Base-by-base conservation (phyloP, 2,113 vertebrate genomes). In the Brachyhypopomus gauderio region DNA sequence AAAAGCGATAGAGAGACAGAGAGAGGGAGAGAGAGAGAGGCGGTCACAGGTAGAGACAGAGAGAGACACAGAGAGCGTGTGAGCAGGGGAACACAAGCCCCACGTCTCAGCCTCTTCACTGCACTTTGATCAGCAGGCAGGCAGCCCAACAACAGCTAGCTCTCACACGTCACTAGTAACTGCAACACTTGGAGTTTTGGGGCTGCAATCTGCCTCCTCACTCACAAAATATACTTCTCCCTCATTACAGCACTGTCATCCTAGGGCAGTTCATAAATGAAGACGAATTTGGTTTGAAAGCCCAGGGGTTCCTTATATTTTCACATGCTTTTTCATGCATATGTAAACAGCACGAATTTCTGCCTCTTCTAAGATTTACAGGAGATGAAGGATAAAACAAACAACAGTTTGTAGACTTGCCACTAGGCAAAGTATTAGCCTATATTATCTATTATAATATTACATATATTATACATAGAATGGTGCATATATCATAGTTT, bases 21-120 rank as follows among this genome's bases (percentile, higher is more conserved):
- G 38, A 30, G 20, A 74, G 19, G 36, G 20, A 66, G 56, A 74
- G 62, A 22, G 25, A 16, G 20, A 14, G 45, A 14, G 45, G 45
- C 45, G 12, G 2, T 3, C 45, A 52, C 12, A 52, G 45, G 45
- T 52, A 14, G 45, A 52, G 45, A 14, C 45, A 52, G 1, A 52
- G 12, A 52, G 45, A 66, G 56, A 78, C 23, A 22, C 19, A 22
- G 20, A 66, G 14, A 30, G 41, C n/a, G 11, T 56, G 38, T 36
- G 74, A 77, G 73, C 85, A 92, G 86, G 34, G 60, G 45, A 78
- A 36, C 36, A 82, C 88, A 83, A 92, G 80, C 80, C 79, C 22
- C 83, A 76, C 58, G 83, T 74, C 79, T 80, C 88, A 52, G 76
- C 60, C 81, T 5, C 75, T 19, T 52, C 58, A 67, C 72, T 75